A percentile compares a stretch with the other conserved stretches of the same genome.
These are phyloP conservation scores for Acleris emargana DNA, from an alignment of 2,888 invertebrate species.

Conservation along the genomic window DNA sequence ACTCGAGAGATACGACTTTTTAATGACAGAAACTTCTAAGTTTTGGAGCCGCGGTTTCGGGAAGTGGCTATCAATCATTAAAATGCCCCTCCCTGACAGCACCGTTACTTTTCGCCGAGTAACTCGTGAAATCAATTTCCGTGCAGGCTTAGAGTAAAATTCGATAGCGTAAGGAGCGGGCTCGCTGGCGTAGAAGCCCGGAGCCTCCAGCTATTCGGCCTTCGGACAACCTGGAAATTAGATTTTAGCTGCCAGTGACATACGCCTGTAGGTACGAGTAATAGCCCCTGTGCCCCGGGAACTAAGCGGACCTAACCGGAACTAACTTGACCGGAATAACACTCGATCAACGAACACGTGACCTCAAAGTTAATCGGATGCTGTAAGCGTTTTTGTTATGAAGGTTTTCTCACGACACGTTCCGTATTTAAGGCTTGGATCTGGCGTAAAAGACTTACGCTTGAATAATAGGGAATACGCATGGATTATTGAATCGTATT, in stretches of 20 bases:
- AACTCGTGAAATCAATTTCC: constrained; percentile 76
- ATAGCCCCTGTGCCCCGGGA: constrained; percentile 40
- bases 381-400: not conserved
- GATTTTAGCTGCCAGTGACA: constrained; percentile 69
- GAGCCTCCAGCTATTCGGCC: constrained; percentile 54
- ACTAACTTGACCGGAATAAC: not conserved
- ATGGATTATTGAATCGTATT: too few species aligned
- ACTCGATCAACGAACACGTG: constrained; percentile 20
- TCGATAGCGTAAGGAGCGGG: constrained; percentile 50
- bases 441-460: too few species aligned
- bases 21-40: constrained; percentile 35
- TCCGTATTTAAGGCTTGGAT: too few species aligned
- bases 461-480: too few species aligned
- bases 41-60: constrained; percentile 30
- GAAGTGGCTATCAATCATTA: constrained; percentile 58
- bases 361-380: constrained; percentile 5
- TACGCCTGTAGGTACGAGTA: constrained; percentile 46
- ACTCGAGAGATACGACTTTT: constrained; percentile 34
- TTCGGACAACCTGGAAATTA: constrained; percentile 73
- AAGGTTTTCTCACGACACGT: too few species aligned
- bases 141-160: constrained; percentile 63
- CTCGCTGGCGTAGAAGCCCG: constrained; percentile 21
- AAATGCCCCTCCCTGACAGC: constrained; percentile 61
- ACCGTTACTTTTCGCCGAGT: constrained; percentile 57
- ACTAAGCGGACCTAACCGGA: too few species aligned